Conservation (phyloP, 2,113 vertebrate species). For the Nanorana parkeri region DNA sequence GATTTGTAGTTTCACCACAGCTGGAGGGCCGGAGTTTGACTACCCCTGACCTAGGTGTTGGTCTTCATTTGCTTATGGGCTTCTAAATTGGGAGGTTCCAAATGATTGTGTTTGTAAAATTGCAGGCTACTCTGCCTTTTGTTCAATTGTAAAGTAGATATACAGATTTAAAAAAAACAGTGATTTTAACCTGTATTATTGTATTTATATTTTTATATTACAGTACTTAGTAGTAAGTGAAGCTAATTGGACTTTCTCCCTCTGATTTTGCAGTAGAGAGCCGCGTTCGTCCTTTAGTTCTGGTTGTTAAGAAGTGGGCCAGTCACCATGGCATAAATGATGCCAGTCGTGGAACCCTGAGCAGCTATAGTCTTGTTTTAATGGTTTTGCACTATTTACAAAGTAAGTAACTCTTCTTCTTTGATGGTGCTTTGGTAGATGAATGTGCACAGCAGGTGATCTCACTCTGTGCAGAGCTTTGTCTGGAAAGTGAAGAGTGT, state of each 20-base stretch:
- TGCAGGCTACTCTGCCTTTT: too few species aligned
- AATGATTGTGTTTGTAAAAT: too few species aligned
- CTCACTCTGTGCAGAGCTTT: not conserved
- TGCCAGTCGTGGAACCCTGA: conserved; percentile 95
- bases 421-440: not conserved
- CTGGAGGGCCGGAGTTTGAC: too few species aligned
- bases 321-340: conserved; percentile 88
- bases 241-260: not conserved
- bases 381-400: conserved; percentile 98
- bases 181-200: too few species aligned
- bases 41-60: too few species aligned
- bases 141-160: too few species aligned
- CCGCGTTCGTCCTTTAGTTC: conserved; percentile 88
- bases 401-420: conserved; percentile 79
- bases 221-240: too few species aligned
- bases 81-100: too few species aligned
- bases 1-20: too few species aligned
- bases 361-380: conserved; percentile 93
- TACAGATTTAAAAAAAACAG: too few species aligned
- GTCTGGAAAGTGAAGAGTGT: not conserved
- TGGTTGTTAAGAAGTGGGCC: conserved; percentile 96
- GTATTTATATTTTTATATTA: too few species aligned
- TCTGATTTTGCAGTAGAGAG: conserved; percentile 81
- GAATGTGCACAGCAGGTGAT: not conserved
- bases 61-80: too few species aligned